Percentiles rank a stretch among this genome's conserved stretches.
These are phyloP conservation scores for Polietes domitor DNA, from an alignment of 2,888 invertebrate species.

Conservation along the genomic window DNA sequence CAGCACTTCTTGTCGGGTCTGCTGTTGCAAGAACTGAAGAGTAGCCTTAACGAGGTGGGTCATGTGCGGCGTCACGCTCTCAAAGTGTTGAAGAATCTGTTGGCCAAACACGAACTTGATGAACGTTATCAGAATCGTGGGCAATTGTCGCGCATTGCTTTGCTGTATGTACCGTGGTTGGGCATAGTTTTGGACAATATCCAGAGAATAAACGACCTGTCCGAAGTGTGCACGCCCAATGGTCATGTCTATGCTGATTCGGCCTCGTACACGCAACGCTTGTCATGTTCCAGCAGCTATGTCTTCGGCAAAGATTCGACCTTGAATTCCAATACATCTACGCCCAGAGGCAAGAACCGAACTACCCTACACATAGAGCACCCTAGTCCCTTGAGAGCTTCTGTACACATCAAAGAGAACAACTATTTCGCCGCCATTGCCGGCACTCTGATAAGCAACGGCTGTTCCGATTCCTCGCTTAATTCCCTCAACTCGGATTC, in stretches of 20 bases:
- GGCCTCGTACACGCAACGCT: constrained; percentile 81
- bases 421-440: constrained; percentile 87
- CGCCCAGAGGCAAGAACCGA: constrained; percentile 84
- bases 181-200: constrained; percentile 93
- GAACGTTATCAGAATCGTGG: constrained; percentile 92
- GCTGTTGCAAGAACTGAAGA: constrained; percentile 92
- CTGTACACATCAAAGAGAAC: constrained; percentile 89
- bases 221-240: constrained; percentile 76
- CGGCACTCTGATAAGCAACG: constrained; percentile 85
- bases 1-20: constrained; percentile 95
- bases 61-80: constrained; percentile 92
- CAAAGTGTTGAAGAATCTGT: constrained; percentile 89
- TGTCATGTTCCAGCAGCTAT: constrained; percentile 84
- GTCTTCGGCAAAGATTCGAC: constrained; percentile 82
- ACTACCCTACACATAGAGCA: constrained; percentile 89
- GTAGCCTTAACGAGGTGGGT: constrained; percentile 91
- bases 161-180: constrained; percentile 95
- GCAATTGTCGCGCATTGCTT: constrained; percentile 91
- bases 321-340: constrained; percentile 77
- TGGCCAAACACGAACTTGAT: constrained; percentile 97
- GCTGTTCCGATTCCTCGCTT: constrained; percentile 88
- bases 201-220: constrained; percentile 85
- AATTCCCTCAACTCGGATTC: constrained; percentile 86
- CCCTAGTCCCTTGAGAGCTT: constrained; percentile 85
- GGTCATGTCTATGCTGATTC: constrained; percentile 80